These are phyloP conservation scores for Diarsia mendica DNA, from an alignment of 2,888 invertebrate genomes.

Conservation along the genomic window DNA sequence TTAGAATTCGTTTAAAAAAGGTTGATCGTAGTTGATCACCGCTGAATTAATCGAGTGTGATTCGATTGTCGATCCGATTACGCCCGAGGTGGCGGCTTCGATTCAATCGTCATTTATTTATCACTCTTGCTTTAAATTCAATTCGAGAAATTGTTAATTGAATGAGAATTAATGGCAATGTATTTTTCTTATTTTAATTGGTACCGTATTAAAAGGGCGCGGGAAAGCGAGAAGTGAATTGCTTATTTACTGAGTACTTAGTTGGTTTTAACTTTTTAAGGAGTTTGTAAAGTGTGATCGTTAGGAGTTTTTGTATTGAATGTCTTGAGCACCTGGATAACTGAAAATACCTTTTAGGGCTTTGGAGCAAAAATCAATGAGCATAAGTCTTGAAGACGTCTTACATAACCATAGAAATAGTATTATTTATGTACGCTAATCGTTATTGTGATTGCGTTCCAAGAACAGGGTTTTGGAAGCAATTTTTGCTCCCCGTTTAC, in stretches of 20 bases:
- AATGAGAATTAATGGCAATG: constrained; percentile 40
- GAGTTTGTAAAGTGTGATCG: not conserved
- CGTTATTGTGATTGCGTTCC: not conserved
- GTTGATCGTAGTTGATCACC: constrained; percentile 9
- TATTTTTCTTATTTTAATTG: constrained; percentile 40
- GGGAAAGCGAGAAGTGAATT: constrained; percentile 24
- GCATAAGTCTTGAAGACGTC: not conserved
- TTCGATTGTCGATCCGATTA: constrained; percentile 42
- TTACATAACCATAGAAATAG: not conserved
- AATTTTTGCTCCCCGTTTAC: not conserved
- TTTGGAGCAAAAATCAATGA: not conserved
- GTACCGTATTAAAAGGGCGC: constrained; percentile 11
- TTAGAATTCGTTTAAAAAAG: not conserved
- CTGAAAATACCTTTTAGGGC: not conserved
- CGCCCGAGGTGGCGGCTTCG: constrained; percentile 37
- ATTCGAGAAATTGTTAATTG: constrained; percentile 51
- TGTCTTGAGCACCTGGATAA: not conserved
- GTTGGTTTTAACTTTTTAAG: constrained; percentile 8
- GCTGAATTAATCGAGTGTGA: constrained; percentile 33
- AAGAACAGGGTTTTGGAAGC: not conserved
- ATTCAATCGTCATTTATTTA: constrained; percentile 42
- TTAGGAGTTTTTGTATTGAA: not conserved
- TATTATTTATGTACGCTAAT: not conserved
- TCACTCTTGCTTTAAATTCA: constrained; percentile 45
- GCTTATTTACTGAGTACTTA: constrained; percentile 12